Base-by-base conservation (phyloP, 2,888 invertebrate genomes). In the Myopa tessellatipennis region DNA sequence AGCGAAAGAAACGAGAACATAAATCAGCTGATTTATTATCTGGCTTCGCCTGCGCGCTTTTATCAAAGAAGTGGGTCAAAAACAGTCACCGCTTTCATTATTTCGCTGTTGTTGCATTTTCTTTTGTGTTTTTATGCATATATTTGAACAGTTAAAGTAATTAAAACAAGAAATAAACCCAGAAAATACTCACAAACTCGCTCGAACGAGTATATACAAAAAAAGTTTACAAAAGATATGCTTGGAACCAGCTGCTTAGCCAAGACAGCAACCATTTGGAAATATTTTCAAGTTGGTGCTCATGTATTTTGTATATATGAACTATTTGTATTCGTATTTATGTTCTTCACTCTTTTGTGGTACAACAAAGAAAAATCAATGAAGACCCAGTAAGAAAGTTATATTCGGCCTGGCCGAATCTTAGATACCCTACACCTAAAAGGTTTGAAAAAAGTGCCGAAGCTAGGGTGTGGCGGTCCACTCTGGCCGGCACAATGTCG, bases 1-100 rank as follows among this genome's bases (percentile, higher is more conserved):
- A 26, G 26, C 61, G 45, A 26, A 26, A 50, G 12, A 40, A 69
- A 45, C 3, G 18, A 5, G n/a, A 68, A 68, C 1, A 40, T 18
- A 52, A 70, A 70, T 55, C 55, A 70, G 70, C 70, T 70, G 70
- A 70, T 26, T 55, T 55, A 55, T 70, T 36, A 55, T 70, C 55
- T 36, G 55, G 55, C 36, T 36, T 36, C 38, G 34, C 38, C 14
- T 65, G 6, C 14, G 8, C 65, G 36, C 36, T 16, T 70, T 70
- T 55, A 55, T 45, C 52, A 7, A 70, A 14, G 52, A 70, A 55
- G 55, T 70, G 70, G 70, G 70, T 70, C 70, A 70, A 70, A 70
- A 70, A 55, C 70, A 14, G 34, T 70, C 45, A 45, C 45, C 38
- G 38, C 36, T 65, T 65, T 14, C 38, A 36, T 34, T 34, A 34